Percentiles rank a stretch among this genome's conserved stretches.
These are phyloP conservation scores for Polyodon spathula DNA, from an alignment of 2,113 vertebrate species.

Conservation along the genomic window DNA sequence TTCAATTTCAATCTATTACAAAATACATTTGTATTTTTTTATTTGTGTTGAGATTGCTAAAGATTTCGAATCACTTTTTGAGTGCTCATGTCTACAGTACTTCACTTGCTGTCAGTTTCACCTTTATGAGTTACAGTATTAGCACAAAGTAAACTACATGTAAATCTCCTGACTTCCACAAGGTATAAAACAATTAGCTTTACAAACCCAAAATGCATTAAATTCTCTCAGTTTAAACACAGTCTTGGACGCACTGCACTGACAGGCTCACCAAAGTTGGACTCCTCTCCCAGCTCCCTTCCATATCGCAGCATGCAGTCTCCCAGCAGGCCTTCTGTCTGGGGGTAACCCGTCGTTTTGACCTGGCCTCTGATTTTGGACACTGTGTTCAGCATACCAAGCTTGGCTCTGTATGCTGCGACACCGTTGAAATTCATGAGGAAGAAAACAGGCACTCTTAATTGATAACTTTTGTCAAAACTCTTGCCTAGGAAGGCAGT, in stretches of 20 bases:
- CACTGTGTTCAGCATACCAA: conserved; percentile 88
- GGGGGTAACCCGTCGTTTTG: conserved; percentile 81
- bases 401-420: conserved; percentile 80
- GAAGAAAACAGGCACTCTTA: not conserved
- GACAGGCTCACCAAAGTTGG: conserved; percentile 71
- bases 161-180: not conserved
- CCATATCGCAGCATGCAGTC: conserved; percentile 87
- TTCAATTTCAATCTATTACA: too few species aligned
- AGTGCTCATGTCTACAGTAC: too few species aligned
- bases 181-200: conserved; percentile 5
- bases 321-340: conserved; percentile 82
- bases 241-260: not conserved
- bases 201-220: not conserved
- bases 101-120: too few species aligned
- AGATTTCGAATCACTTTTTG: too few species aligned
- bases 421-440: not conserved
- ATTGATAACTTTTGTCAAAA: not conserved
- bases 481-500: not conserved
- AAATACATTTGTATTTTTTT: too few species aligned
- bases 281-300: conserved; percentile 77
- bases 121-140: too few species aligned
- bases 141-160: too few species aligned
- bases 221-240: not conserved
- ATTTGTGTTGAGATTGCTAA: too few species aligned
- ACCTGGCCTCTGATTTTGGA: conserved; percentile 90